phyloP scores from a whole-genome alignment of 2,888 invertebrate species.

The Pemphredon lugubris region DNA sequence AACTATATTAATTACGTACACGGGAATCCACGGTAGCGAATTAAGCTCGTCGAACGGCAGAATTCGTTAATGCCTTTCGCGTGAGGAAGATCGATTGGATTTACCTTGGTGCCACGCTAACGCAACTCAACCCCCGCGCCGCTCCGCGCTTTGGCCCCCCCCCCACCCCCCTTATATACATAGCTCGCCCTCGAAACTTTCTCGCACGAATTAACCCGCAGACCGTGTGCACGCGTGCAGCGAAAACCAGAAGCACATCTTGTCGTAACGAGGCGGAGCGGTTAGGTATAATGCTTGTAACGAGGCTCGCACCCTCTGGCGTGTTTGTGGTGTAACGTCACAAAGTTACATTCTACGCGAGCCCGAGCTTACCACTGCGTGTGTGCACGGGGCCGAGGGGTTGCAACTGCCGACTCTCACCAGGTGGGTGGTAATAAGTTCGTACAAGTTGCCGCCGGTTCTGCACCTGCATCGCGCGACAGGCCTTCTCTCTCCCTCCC shows the following conservation, averaged over 20 bases:
- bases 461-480: slow-evolving; percentile 52
- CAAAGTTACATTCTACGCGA: slow-evolving; percentile 73
- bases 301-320: slow-evolving; percentile 74
- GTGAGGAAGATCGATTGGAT: slow-evolving; percentile 69
- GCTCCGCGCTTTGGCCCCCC: slow-evolving; percentile 18
- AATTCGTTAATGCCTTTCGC: slow-evolving; percentile 66
- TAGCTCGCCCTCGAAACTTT: slow-evolving; percentile 65
- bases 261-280: slow-evolving; percentile 76
- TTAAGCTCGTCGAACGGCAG: slow-evolving; percentile 60
- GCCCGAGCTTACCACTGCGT: slow-evolving; percentile 64
- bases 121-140: slow-evolving; percentile 49
- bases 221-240: slow-evolving; percentile 69
- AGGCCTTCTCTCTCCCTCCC: slow-evolving; percentile 35
- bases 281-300: slow-evolving; percentile 77
- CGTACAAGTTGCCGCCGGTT: slow-evolving; percentile 61
- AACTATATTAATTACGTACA: slow-evolving; percentile 49
- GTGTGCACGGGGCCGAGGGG: slow-evolving; percentile 52
- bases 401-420: slow-evolving; percentile 60
- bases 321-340: slow-evolving; percentile 78
- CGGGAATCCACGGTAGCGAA: slow-evolving; percentile 37
- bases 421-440: slow-evolving; percentile 70
- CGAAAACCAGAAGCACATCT: slow-evolving; percentile 77
- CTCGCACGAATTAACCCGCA: slow-evolving; percentile 72
- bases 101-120: slow-evolving; percentile 60
- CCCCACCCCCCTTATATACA: slow-evolving; percentile 35